Evolutionary conservation across 2,888 invertebrate genomes (phyloP), one percentile per base, ranked within the genome.

Genomic region (Leucophora obtusa): DNA sequence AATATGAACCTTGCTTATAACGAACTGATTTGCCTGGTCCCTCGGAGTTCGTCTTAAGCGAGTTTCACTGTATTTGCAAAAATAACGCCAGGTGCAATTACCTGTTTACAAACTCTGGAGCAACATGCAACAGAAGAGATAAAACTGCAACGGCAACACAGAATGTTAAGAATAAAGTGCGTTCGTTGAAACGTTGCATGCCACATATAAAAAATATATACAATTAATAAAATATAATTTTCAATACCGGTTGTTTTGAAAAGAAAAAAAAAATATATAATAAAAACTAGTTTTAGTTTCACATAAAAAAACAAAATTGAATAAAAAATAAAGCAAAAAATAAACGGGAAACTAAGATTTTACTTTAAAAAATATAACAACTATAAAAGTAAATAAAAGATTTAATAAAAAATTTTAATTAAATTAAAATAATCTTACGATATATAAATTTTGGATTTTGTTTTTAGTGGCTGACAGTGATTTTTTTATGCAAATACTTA

Each of bases 21-120:
- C n/a, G n/a, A n/a, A n/a, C n/a, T n/a, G n/a, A n/a, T n/a, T n/a
- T n/a, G n/a, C n/a, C n/a, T n/a, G n/a, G n/a, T n/a, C n/a, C n/a
- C n/a, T n/a, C n/a, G n/a, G n/a, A n/a, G n/a, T n/a, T n/a, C n/a
- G n/a, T n/a, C n/a, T n/a, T n/a, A n/a, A n/a, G n/a, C n/a, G n/a
- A n/a, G n/a, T n/a, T n/a, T n/a, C n/a, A n/a, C n/a, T n/a, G n/a
- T n/a, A 54, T 69, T 66, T 35, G 62, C 58, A 72, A 28, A 28
- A 28, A 35, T 80, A 68, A 73, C 21, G 73, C 77, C 73, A 83
- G 78, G 75, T 79, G 78, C 75, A 70, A 73, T 78, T 70, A 82
- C 77, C 74, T 80, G 78, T 69, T 28, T 78, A 47, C 33, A 65
- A 77, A 65, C 70, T 59, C 28, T 28, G 28, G 43, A 68, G 50